phyloP scores from a whole-genome alignment of 2,888 invertebrate genomes.

The Mythimna impura region DNA sequence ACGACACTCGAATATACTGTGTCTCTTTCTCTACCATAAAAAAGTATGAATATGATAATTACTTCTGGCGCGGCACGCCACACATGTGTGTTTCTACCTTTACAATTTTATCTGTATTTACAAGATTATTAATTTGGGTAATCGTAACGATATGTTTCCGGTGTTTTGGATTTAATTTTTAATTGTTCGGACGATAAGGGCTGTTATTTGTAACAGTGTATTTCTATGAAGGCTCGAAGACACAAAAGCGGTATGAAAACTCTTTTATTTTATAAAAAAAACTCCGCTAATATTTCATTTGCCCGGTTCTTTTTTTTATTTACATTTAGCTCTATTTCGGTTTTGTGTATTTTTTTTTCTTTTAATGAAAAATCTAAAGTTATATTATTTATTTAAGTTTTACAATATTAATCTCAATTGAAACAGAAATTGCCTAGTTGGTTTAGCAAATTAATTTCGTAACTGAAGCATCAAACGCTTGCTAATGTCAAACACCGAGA shows the following conservation, averaged over 20 bases:
- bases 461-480: slow-evolving; percentile 40
- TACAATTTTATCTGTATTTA: slow-evolving; percentile 49
- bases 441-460: slow-evolving; percentile 35
- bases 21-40: background rate
- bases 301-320: background rate
- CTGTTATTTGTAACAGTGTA: slow-evolving; percentile 31
- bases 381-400: background rate
- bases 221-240: slow-evolving; percentile 9
- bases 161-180: slow-evolving; percentile 50
- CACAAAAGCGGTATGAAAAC: slow-evolving; percentile 6
- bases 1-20: background rate
- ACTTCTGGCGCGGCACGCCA: too few species aligned
- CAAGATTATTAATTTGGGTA: slow-evolving; percentile 53
- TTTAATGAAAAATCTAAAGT: background rate
- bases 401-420: background rate
- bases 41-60: background rate
- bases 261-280: background rate
- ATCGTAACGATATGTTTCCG: slow-evolving; percentile 46
- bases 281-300: background rate
- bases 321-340: background rate
- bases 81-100: background rate
- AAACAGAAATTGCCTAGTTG: slow-evolving; percentile 26
- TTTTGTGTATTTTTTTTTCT: background rate
- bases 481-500: slow-evolving; percentile 44
- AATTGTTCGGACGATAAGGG: slow-evolving; percentile 48